phyloP scores from a whole-genome alignment of 2,888 invertebrate species.

The Teinopalpus imperialis region DNA sequence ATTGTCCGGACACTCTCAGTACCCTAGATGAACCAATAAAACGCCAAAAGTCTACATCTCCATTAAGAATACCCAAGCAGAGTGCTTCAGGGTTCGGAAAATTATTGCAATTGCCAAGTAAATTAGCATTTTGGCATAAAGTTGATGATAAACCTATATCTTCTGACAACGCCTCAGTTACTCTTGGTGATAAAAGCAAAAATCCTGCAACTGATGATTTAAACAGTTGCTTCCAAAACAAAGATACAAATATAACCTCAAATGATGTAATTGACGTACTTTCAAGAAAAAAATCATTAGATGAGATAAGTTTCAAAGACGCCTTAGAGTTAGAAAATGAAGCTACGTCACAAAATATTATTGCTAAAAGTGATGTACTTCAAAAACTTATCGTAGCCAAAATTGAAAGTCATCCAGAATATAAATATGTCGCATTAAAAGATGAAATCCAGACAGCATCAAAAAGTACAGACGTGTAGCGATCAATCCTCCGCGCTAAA shows the following conservation, averaged over 20 bases:
- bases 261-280: conserved; percentile 26
- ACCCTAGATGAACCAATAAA: conserved; percentile 54
- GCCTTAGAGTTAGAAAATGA: conserved; percentile 48
- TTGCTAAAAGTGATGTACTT: conserved; percentile 65
- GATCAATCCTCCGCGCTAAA: conserved; percentile 30
- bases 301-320: conserved; percentile 46
- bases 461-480: conserved; percentile 74
- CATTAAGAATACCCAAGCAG: conserved; percentile 49
- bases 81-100: conserved; percentile 61
- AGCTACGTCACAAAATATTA: conserved; percentile 53
- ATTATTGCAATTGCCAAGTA: conserved; percentile 78
- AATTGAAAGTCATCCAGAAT: conserved; percentile 70
- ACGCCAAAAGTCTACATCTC: conserved; percentile 65
- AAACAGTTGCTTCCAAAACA: conserved; percentile 56
- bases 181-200: conserved; percentile 55
- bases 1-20: conserved; percentile 42
- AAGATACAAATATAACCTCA: conserved; percentile 39
- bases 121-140: conserved; percentile 81
- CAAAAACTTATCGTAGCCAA: conserved; percentile 70
- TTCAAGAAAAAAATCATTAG: conserved; percentile 37
- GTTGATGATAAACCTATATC: conserved; percentile 58
- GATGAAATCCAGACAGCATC: conserved; percentile 58
- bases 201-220: conserved; percentile 55
- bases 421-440: conserved; percentile 63
- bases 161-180: conserved; percentile 51